Evolutionary conservation across 2,113 vertebrate genomes (phyloP).

Genomic region (Hystrix brachyura): DNA sequence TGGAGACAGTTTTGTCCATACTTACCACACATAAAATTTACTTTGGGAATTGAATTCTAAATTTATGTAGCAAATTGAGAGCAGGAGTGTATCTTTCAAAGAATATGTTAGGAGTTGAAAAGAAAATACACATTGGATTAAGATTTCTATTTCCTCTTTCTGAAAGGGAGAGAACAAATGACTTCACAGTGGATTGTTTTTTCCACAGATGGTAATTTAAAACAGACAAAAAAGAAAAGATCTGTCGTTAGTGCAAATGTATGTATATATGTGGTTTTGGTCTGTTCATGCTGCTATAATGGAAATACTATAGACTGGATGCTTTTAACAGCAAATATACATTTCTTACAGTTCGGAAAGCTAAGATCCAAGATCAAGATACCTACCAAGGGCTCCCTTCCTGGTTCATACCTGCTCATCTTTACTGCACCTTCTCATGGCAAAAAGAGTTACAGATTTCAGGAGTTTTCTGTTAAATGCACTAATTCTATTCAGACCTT

Average conservation of each 20-base stretch:
- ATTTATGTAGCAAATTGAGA: background rate
- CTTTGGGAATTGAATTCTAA: background rate
- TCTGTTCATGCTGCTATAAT: background rate
- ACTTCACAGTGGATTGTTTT: background rate
- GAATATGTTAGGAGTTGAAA: background rate
- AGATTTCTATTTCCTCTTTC: background rate
- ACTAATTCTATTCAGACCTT: background rate
- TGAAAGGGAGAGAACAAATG: background rate
- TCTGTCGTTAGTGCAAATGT: background rate
- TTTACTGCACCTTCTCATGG: background rate
- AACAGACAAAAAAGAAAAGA: background rate
- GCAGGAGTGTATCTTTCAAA: background rate
- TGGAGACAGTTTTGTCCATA: constrained; percentile 7
- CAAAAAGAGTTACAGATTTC: background rate
- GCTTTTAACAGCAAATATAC: background rate
- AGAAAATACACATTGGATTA: background rate
- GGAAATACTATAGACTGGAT: too few relatives aligned
- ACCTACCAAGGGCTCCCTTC: background rate
- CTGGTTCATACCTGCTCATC: background rate
- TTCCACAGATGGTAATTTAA: background rate
- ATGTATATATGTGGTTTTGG: background rate
- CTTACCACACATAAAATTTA: background rate
- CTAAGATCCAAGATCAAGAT: background rate
- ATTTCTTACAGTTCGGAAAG: background rate
- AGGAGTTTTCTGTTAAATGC: background rate